Evolutionary conservation across 2,113 vertebrate species (phyloP).

Genomic region (Galemys pyrenaicus): DNA sequence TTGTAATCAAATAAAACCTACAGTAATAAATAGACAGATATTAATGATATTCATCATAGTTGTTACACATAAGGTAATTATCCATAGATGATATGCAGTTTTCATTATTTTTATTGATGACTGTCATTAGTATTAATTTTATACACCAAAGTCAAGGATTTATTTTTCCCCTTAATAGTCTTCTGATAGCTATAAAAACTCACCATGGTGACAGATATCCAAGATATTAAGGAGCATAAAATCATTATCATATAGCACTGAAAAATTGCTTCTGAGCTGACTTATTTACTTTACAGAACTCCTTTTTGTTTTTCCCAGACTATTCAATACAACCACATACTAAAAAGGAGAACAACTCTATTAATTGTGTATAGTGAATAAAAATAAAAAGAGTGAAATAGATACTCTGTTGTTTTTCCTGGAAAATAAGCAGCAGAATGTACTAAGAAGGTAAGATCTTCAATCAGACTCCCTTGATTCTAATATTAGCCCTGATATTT

Average conservation of each 20-base stretch:
- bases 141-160: slow-evolving; percentile 27
- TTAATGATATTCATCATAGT: slow-evolving; percentile 46
- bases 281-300: background rate
- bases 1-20: slow-evolving; percentile 43
- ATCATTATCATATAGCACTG: background rate
- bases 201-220: background rate
- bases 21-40: slow-evolving; percentile 52
- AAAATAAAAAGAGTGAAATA: background rate
- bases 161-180: background rate
- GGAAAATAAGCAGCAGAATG: background rate
- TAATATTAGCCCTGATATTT: background rate
- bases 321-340: background rate
- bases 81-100: slow-evolving; percentile 54
- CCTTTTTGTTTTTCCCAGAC: background rate
- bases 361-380: background rate
- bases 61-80: slow-evolving; percentile 57
- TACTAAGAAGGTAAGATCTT: background rate
- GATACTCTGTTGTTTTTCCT: background rate
- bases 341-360: background rate
- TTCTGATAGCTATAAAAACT: background rate
- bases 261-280: slow-evolving; percentile 29
- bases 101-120: slow-evolving; percentile 68
- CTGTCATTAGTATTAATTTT: slow-evolving; percentile 60
- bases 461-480: background rate
- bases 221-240: background rate